Percentiles rank a stretch among this genome's conserved stretches.
Conservation (phyloP, 2,888 invertebrate species). For the Limnephilus auricula region DNA sequence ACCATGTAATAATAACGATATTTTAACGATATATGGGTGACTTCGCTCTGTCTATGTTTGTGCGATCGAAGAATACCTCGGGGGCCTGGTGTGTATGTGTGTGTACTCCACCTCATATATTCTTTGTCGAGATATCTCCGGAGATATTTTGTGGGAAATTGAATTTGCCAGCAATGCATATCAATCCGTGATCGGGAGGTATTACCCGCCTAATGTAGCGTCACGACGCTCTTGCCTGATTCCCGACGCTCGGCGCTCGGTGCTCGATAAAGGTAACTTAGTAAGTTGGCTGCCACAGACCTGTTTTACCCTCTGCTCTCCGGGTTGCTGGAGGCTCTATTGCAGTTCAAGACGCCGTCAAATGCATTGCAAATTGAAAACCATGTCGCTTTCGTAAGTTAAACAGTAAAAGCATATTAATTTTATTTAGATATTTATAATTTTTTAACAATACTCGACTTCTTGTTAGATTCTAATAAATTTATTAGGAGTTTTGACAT, state of each 20-base stretch:
- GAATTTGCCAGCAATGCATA: slow-evolving; percentile 29
- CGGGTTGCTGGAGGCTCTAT: not conserved
- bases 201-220: not conserved
- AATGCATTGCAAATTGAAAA: not conserved
- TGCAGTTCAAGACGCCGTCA: not conserved
- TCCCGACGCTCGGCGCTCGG: not conserved
- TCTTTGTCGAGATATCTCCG: not conserved
- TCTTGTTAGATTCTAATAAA: too few species aligned
- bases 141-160: slow-evolving; percentile 33
- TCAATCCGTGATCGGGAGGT: slow-evolving; percentile 28
- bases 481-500: too few species aligned
- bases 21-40: not conserved
- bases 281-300: not conserved
- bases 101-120: not conserved
- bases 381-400: not conserved
- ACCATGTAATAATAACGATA: not conserved
- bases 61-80: not conserved
- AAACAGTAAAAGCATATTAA: too few species aligned
- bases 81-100: not conserved
- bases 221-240: not conserved
- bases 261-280: too few species aligned
- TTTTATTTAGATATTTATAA: too few species aligned
- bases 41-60: not conserved
- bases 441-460: too few species aligned
- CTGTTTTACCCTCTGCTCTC: not conserved